Evolutionary conservation across 2,888 invertebrate genomes (phyloP), one percentile per base, ranked within the genome.

Genomic region (Andricus curvator): DNA sequence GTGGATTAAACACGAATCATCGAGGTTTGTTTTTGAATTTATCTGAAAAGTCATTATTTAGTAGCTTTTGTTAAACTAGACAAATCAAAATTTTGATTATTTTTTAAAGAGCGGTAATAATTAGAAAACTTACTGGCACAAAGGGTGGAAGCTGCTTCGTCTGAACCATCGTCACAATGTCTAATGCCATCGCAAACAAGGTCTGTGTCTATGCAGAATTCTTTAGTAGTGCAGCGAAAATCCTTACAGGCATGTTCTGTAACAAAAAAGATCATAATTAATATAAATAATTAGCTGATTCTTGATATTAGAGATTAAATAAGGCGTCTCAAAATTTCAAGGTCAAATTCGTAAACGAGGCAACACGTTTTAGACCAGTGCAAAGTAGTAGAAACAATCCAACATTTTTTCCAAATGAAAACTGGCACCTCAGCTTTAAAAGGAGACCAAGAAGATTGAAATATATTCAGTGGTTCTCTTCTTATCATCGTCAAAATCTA

Each of bases 131-230:
- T 93, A 98, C 98, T 97, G 93, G 97, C 96, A 94, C 98, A 98
- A 88, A 97, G 94, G 84, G 96, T 95, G 89, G 96, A 96, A 90
- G 96, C 95, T 87, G 96, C 96, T 93, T 98, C 98, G 92, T 98
- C 98, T 77, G 98, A 98, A 85, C 97, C 97, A 93, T 98, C 98
- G 77, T 97, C 98, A 93, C 98, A 98, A 93, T 99, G 98, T 93
- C 98, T 97, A 85, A 98, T 96, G 81, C 96, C 96, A 93, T 99
- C 98, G 94, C 98, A 98, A 88, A 97, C 95, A 83, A 99, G 95
- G 93, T 98, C 98, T 82, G 96, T 96, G 93, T 97, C 96, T 90
- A 98, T 98, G 94, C 98, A 99, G 94, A 98, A 97, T 93, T 97
- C 96, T 85, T 97, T 96, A 90, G 96, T 95, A 90, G 95, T 96